These are phyloP conservation scores for Ennomos quercinarius DNA, from an alignment of 2,888 invertebrate species.

Conservation along the genomic window DNA sequence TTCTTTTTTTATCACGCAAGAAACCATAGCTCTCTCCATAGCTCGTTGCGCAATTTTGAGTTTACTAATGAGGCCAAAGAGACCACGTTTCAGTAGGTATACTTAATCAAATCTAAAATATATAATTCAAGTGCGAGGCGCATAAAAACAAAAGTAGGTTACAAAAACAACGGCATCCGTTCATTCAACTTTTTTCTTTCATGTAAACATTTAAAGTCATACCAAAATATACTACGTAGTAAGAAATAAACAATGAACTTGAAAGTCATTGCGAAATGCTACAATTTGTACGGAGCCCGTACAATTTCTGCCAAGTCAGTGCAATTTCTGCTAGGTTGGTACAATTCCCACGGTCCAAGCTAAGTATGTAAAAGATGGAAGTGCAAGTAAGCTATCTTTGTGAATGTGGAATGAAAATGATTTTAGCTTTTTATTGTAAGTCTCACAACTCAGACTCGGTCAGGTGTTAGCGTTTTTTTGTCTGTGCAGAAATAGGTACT, in stretches of 20 bases:
- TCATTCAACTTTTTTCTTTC: slow-evolving; percentile 10
- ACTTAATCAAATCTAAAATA: no score
- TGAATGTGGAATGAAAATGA: neutral
- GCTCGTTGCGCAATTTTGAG: no score
- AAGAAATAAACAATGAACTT: slow-evolving; percentile 23
- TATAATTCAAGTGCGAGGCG: no score
- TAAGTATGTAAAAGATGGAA: neutral
- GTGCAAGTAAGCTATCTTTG: slow-evolving; percentile 1
- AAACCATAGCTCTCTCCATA: no score
- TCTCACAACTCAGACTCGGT: no score
- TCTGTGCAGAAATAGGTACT: no score
- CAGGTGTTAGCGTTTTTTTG: no score
- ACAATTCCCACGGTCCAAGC: slow-evolving; percentile 36
- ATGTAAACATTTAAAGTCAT: neutral
- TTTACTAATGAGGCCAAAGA: no score
- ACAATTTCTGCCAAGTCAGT: slow-evolving; percentile 7
- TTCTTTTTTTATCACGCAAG: no score
- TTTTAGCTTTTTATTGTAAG: no score
- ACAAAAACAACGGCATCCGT: neutral
- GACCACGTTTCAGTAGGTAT: no score
- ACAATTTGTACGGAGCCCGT: slow-evolving; percentile 7
- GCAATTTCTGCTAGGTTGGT: slow-evolving; percentile 26
- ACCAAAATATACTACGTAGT: neutral
- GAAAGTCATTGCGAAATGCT: slow-evolving; percentile 20
- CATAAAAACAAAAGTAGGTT: no score